phyloP scores from a whole-genome alignment of 2,113 vertebrate species.

The Oreotrochilus melanogaster region DNA sequence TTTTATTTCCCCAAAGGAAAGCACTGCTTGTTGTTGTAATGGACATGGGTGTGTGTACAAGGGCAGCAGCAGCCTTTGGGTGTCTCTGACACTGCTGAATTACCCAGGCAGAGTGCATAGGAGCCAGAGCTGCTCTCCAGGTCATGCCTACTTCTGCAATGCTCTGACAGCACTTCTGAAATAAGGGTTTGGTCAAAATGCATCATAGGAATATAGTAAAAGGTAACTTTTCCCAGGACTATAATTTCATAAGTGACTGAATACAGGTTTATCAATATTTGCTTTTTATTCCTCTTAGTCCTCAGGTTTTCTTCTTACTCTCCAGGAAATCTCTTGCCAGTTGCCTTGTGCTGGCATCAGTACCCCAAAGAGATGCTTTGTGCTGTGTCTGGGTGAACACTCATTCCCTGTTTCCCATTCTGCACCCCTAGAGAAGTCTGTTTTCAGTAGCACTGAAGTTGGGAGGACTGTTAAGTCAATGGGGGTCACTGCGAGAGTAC shows the following conservation, averaged over 20 bases:
- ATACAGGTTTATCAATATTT: not conserved
- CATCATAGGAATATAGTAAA: not conserved
- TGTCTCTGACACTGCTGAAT: not conserved
- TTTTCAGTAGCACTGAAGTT: not conserved
- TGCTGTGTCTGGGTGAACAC: not conserved
- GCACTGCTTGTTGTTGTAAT: not conserved
- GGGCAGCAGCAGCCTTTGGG: accelerated
- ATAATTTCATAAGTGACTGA: not conserved
- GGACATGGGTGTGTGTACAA: accelerated
- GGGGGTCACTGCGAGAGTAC: not conserved
- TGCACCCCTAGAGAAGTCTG: not conserved
- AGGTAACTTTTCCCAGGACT: not conserved
- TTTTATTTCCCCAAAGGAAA: not conserved
- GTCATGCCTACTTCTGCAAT: not conserved
- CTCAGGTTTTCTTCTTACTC: not conserved
- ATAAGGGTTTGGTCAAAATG: not conserved
- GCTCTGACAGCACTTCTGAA: not conserved
- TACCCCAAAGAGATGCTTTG: not conserved
- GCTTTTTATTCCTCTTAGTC: not conserved
- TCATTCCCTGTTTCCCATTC: not conserved
- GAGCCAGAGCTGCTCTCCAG: not conserved
- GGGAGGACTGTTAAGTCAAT: not conserved
- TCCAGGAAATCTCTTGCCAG: not conserved
- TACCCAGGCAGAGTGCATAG: not conserved
- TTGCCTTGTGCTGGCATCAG: not conserved